Conservation (phyloP, 2,888 invertebrate genomes). For the Sminthurides aquaticus region DNA sequence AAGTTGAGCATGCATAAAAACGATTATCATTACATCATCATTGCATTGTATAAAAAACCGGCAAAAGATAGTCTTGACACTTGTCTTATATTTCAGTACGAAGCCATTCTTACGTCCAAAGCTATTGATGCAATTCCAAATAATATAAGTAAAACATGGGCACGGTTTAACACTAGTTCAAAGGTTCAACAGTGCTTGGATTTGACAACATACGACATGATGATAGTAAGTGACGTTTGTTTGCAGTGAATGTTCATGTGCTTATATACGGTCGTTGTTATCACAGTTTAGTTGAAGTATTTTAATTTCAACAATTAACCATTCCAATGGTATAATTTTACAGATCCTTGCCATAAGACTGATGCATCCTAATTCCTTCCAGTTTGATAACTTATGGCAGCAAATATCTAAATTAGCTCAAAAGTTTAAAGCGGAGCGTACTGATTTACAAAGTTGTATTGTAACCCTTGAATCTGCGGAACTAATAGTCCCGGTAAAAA, state of each 20-base stretch:
- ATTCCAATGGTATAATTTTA: too few relatives aligned
- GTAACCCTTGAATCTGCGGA: slow-evolving; percentile 8
- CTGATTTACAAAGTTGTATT: slow-evolving; percentile 11
- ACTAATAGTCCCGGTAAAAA: slow-evolving; percentile 13
- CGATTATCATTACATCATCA: too few relatives aligned
- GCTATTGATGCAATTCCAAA: slow-evolving; percentile 3
- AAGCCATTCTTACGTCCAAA: slow-evolving; percentile 11
- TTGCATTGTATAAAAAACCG: too few relatives aligned
- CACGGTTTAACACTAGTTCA: slow-evolving; percentile 8
- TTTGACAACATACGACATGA: slow-evolving; percentile 12
- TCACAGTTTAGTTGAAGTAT: too few relatives aligned
- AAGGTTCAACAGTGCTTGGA: slow-evolving; percentile 17
- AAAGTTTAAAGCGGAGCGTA: slow-evolving; percentile 11
- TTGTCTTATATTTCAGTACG: slow-evolving; percentile 18
- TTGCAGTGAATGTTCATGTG: too few relatives aligned
- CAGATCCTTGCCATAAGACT: slow-evolving; percentile 14
- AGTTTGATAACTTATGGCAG: slow-evolving; percentile 14
- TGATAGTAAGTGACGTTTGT: slow-evolving; percentile 7
- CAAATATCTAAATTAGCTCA: slow-evolving; percentile 12
- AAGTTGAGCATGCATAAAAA: too few relatives aligned
- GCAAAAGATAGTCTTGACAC: too few relatives aligned
- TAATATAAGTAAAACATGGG: slow-evolving; percentile 11
- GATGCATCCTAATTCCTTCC: slow-evolving; percentile 6
- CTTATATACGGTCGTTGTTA: too few relatives aligned
- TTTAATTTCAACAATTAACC: too few relatives aligned